These are phyloP conservation scores for Buathra laborator DNA, from an alignment of 2,888 invertebrate species.

Conservation along the genomic window DNA sequence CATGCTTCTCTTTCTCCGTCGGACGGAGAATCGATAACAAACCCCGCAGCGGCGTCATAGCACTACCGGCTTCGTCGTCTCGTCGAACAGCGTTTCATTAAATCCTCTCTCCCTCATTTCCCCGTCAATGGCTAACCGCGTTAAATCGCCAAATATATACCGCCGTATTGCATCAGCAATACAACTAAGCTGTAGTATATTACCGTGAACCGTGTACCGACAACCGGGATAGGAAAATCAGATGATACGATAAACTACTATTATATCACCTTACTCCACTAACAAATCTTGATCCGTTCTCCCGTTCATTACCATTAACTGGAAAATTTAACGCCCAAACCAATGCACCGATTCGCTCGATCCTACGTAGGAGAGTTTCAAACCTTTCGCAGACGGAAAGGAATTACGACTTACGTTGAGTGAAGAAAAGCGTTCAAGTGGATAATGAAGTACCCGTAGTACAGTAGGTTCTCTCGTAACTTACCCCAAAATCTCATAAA, in stretches of 20 bases:
- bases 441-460: neutral
- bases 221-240: constrained; percentile 33
- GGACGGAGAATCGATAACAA: constrained; percentile 54
- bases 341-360: constrained; percentile 8
- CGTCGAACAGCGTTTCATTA: constrained; percentile 24
- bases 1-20: constrained; percentile 8
- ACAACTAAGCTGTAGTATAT: constrained; percentile 18
- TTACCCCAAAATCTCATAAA: neutral
- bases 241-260: constrained; percentile 31
- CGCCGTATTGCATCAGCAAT: constrained; percentile 2
- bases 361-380: constrained; percentile 23
- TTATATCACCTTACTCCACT: constrained; percentile 10
- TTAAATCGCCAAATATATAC: constrained; percentile 47
- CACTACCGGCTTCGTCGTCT: constrained; percentile 21
- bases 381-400: constrained; percentile 13
- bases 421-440: neutral
- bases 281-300: constrained; percentile 48
- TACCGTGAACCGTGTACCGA: neutral
- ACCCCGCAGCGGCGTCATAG: constrained; percentile 20
- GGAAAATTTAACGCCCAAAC: constrained; percentile 56
- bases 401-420: constrained; percentile 11
- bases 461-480: neutral
- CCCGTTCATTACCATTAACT: constrained; percentile 56
- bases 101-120: constrained; percentile 13
- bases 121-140: constrained; percentile 1